A percentile compares a stretch with the other conserved stretches of the same genome.
phyloP scores from a whole-genome alignment of 2,797 vertebrate genomes.

The Psittacula echo region DNA sequence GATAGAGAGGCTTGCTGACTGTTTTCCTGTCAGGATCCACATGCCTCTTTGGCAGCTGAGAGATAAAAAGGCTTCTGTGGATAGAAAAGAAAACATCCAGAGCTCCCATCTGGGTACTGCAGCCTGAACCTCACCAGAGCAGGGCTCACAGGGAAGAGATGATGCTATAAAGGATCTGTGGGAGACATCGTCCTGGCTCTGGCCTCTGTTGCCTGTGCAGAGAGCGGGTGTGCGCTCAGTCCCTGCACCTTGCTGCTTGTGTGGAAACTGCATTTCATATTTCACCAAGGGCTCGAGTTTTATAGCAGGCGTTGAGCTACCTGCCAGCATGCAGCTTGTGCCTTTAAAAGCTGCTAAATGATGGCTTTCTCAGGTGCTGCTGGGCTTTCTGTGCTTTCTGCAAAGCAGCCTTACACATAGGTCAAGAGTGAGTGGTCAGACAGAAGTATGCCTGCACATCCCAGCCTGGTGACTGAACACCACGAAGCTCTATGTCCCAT shows the following conservation, averaged over 20 bases:
- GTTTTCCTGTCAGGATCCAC: not conserved
- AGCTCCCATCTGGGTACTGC: not conserved
- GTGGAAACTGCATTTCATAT: not conserved
- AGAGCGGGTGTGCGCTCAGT: not conserved
- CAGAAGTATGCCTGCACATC: not conserved
- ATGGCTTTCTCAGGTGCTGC: not conserved
- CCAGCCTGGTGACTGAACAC: not conserved
- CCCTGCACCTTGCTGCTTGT: not conserved
- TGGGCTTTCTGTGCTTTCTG: accelerated
- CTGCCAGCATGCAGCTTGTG: not conserved
- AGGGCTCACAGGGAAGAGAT: not conserved
- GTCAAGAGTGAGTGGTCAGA: not conserved
- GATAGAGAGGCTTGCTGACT: not conserved
- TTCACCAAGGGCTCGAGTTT: not conserved
- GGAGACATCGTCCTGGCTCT: not conserved
- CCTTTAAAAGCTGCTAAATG: not conserved
- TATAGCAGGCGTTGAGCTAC: not conserved
- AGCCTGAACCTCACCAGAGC: not conserved
- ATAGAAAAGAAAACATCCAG: not conserved
- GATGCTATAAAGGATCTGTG: not conserved
- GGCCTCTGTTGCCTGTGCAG: not conserved
- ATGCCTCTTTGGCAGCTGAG: not conserved
- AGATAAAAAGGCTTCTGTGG: constrained; percentile 17
- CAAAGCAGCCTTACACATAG: not conserved
- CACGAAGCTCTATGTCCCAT: not conserved